Base-by-base conservation (phyloP, 2,113 vertebrate species). In the Balaenoptera acutorostrata region DNA sequence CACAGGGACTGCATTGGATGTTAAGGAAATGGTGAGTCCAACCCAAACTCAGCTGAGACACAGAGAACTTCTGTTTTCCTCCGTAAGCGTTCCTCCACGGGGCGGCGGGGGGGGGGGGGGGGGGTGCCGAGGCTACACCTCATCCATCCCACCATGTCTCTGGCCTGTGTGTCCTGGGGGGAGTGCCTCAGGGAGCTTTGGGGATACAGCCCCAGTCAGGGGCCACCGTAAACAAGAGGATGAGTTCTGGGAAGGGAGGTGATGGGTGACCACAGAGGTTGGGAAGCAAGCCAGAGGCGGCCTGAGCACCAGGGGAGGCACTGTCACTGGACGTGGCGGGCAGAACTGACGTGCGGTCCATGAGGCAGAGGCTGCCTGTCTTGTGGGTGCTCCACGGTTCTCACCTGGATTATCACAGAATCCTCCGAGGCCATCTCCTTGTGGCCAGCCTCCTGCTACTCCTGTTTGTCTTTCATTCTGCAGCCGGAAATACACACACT, bases 41-140 rank as follows among this genome's bases (percentile, higher is more conserved):
- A n/a, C 59, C 31, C 41, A 7, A 13, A 44, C 80, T 66, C 55
- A 15, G 39, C 20, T 31, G 10, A 74, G 82, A 55, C 39, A 4
- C 39, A 87, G 33, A 81, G 41, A 59, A 20, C 29, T 69, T 74
- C n/a, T 18, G 13, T 39, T 63, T 72, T 83, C 29, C 66, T 27
- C 39, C 39, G 6, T 61, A 20, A n/a, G 33, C 7, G 0, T 36
- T 64, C 29, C n/a, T 13, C 9, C 63, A 20, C 2, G n/a, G n/a
- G n/a, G n/a, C n/a, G n/a, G n/a, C n/a, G 0, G 12, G 5, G 11
- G 1, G 12, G 31, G 8, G 36, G 36, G 36, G 36, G 39, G 39
- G 4, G 39, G 39, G 39, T n/a, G n/a, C 29, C 0, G 29, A 46
- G 49, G 80, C 29, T 2, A 21, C 15, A 11, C 49, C 36, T 75